These are phyloP conservation scores for Cariama cristata DNA, from an alignment of 2,113 vertebrate species.

Conservation along the genomic window DNA sequence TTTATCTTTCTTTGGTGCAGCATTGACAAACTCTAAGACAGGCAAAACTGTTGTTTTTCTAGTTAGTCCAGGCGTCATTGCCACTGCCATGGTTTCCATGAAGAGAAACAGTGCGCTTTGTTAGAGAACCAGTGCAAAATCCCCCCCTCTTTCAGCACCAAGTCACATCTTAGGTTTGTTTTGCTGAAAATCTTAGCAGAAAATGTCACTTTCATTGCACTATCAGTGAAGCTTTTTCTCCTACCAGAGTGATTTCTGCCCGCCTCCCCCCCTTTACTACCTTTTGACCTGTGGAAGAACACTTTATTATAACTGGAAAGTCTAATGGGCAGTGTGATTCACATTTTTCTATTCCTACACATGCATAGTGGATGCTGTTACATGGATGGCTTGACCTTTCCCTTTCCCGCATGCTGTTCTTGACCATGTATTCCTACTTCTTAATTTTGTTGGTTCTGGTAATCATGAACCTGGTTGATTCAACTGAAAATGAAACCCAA, in stretches of 20 bases:
- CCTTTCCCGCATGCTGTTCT: neutral
- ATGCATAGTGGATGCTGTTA: neutral
- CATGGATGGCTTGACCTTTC: neutral
- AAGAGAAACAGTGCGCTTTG: neutral
- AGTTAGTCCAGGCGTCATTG: neutral
- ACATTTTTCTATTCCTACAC: neutral
- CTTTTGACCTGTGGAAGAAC: neutral
- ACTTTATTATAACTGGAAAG: neutral
- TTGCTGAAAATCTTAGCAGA: neutral
- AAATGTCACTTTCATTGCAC: neutral
- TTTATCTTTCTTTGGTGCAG: neutral
- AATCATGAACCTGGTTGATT: neutral
- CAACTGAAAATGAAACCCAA: neutral
- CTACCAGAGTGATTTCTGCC: neutral
- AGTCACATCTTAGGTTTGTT: neutral
- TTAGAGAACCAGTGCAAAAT: neutral
- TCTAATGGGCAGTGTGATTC: accelerated
- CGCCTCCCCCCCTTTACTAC: neutral
- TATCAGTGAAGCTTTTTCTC: neutral
- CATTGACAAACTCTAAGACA: neutral
- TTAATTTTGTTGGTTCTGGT: neutral
- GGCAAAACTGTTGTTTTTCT: neutral
- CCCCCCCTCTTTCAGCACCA: neutral
- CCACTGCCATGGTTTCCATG: accelerated
- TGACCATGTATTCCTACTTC: neutral